Conservation (phyloP, 2,797 vertebrate species). For the Siniperca scherzeri region DNA sequence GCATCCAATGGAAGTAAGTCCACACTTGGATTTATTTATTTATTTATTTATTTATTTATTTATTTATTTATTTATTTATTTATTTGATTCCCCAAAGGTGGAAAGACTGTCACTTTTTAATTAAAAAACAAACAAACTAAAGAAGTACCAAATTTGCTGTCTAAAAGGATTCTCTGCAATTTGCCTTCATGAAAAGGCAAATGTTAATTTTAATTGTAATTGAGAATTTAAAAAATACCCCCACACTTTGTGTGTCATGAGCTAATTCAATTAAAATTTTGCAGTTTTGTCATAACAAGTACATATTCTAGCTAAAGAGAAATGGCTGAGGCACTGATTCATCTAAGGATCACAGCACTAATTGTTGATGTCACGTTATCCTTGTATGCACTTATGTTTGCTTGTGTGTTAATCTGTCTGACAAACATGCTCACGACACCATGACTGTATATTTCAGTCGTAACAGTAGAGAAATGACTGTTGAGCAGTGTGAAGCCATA, state of each 20-base stretch:
- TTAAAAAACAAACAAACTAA: background rate
- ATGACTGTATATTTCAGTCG: background rate
- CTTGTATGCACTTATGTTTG: background rate
- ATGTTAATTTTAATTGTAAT: background rate
- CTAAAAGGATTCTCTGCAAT: background rate
- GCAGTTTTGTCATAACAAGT: background rate
- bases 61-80: background rate
- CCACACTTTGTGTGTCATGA: background rate
- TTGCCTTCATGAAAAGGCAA: background rate
- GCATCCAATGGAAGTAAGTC: constrained; percentile 99
- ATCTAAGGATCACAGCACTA: background rate
- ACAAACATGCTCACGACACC: background rate
- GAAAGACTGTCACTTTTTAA: background rate
- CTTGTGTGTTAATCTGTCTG: background rate
- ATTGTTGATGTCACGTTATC: background rate
- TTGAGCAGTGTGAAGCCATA: background rate
- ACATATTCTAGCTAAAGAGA: background rate
- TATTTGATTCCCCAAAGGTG: background rate
- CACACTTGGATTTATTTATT: background rate
- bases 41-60: background rate
- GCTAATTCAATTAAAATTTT: background rate
- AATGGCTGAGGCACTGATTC: background rate
- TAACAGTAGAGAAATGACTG: background rate
- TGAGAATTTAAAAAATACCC: too few relatives aligned
- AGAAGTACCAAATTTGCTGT: background rate